Evolutionary conservation across 2,888 invertebrate species (phyloP), one percentile per base, ranked within the genome.

Genomic region (Rosalia funebris): DNA sequence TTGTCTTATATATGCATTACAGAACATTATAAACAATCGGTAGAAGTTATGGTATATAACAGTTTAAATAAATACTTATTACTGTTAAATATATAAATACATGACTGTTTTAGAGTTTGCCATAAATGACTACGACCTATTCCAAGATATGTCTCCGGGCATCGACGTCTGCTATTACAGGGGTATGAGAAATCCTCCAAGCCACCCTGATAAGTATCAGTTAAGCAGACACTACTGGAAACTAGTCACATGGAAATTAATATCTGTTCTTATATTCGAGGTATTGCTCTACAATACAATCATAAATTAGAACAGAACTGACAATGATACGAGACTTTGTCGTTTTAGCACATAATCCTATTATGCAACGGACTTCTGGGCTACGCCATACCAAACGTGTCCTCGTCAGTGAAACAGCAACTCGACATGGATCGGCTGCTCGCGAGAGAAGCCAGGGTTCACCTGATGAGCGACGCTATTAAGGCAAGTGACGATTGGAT

Each of bases 231-330:
- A 81, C 32, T 86, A 84, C 78, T 89, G 87, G 87, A 84, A 84
- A 63, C 79, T 87, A 19, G 73, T 87, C 62, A 84, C 85, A 0
- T 83, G 84, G 20, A 77, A 85, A 70, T 80, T 89, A 19, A 82
- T 83, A 1, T 86, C 87, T 75, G 84, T 89, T 19, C 81, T 87
- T 36, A 78, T 86, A 10, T 89, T 88, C 81, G 87, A 88, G 84
- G 88, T 87, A 76, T n/a, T 34, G 10, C 34, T 42, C 20, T n/a
- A n/a, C n/a, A n/a, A n/a, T n/a, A n/a, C n/a, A n/a, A n/a, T n/a
- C n/a, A n/a, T n/a, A n/a, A n/a, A n/a, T n/a, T n/a, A n/a, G n/a
- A n/a, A n/a, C n/a, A n/a, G n/a, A n/a, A n/a, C n/a, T n/a, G n/a
- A n/a, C n/a, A n/a, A n/a, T n/a, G n/a, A n/a, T n/a, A n/a, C n/a